These are phyloP conservation scores for Dunckerocampus dactyliophorus DNA, from an alignment of 2,113 vertebrate genomes.

Conservation along the genomic window DNA sequence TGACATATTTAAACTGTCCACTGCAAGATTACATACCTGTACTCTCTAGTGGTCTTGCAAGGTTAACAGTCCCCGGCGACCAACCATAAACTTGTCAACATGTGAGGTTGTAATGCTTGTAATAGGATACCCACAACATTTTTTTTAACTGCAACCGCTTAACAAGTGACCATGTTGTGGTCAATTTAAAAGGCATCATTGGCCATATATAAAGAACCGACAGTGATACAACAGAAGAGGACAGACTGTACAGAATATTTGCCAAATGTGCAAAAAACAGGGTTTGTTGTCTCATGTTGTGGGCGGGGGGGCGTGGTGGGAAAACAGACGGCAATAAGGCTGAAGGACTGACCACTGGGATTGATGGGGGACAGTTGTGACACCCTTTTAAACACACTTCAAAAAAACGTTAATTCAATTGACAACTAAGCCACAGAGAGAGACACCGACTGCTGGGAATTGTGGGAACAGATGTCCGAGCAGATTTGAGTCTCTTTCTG, in stretches of 20 bases:
- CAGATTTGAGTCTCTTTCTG: constrained; percentile 28
- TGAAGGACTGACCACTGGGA: constrained; percentile 28
- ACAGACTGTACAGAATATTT: background rate
- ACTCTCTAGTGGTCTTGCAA: background rate
- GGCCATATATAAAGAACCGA: background rate
- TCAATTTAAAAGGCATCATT: background rate
- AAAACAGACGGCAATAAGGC: constrained; percentile 60
- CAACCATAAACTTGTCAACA: constrained; percentile 32
- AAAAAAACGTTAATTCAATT: constrained; percentile 63
- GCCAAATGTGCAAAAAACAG: constrained; percentile 5
- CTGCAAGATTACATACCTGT: background rate
- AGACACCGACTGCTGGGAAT: constrained; percentile 40
- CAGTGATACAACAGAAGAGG: background rate
- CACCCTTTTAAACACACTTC: constrained; percentile 56
- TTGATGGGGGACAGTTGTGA: constrained; percentile 47
- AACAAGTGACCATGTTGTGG: background rate
- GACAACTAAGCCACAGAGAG: constrained; percentile 52
- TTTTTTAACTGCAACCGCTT: background rate
- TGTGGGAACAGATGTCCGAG: constrained; percentile 51
- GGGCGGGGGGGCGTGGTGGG: constrained; percentile 23
- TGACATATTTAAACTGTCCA: constrained; percentile 18
- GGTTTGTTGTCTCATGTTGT: constrained; percentile 8
- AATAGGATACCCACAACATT: constrained; percentile 14
- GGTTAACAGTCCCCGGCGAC: constrained; percentile 14
- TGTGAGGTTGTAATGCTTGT: constrained; percentile 20